These are phyloP conservation scores for Andrena chrysosceles DNA, from an alignment of 2,888 invertebrate species.

Conservation along the genomic window DNA sequence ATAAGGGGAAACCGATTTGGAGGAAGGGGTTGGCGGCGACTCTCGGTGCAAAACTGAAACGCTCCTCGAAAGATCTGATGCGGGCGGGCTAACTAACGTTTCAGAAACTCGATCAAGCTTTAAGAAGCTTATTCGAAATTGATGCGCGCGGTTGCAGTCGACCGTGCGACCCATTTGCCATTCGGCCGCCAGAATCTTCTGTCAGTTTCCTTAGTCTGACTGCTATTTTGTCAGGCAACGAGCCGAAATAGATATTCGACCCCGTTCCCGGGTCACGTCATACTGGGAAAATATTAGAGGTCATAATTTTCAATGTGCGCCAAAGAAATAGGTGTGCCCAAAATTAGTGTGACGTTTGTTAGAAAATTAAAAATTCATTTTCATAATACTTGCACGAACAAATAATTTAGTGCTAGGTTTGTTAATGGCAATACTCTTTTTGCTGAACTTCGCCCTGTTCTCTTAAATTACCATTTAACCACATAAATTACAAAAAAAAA, in stretches of 20 bases:
- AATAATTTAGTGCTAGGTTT: no score
- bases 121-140: slow-evolving; percentile 60
- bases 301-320: slow-evolving; percentile 6
- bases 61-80: slow-evolving; percentile 14
- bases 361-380: no score
- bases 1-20: slow-evolving; percentile 5
- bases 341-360: no score
- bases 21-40: slow-evolving; percentile 6
- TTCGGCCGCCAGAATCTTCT: slow-evolving; percentile 55
- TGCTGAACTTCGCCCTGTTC: no score
- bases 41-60: slow-evolving; percentile 20
- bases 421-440: no score
- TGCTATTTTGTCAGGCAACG: slow-evolving; percentile 38
- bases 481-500: no score
- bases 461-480: no score
- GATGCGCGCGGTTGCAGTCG: slow-evolving; percentile 42
- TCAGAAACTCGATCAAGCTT: slow-evolving; percentile 59
- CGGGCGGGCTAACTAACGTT: slow-evolving; percentile 21
- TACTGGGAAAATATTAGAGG: slow-evolving; percentile 9
- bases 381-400: no score
- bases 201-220: slow-evolving; percentile 28
- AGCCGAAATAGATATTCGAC: slow-evolving; percentile 44
- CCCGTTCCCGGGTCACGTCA: slow-evolving; percentile 56
- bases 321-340: no score
- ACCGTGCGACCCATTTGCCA: slow-evolving; percentile 50